Evolutionary conservation across 2,113 vertebrate genomes (phyloP).

Genomic region (Pluvianellus socialis): DNA sequence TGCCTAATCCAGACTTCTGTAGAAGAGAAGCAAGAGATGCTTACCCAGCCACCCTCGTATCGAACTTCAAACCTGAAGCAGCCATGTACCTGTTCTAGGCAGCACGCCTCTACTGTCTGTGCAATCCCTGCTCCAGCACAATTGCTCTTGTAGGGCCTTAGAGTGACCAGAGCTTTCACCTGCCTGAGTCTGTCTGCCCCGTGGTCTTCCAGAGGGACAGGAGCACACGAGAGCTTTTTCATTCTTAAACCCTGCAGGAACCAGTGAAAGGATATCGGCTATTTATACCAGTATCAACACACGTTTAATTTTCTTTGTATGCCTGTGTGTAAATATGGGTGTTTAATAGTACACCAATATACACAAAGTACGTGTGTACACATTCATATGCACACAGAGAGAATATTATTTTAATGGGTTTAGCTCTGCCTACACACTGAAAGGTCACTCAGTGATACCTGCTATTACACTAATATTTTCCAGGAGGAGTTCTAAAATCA

Average conservation of each 20-base stretch:
- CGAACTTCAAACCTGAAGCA: neutral
- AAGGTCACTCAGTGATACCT: slow-evolving; percentile 19
- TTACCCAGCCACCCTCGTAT: neutral
- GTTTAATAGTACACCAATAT: neutral
- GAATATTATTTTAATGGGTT: neutral
- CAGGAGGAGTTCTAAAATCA: neutral
- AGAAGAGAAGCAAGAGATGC: neutral
- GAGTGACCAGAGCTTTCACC: neutral
- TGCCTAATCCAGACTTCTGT: neutral
- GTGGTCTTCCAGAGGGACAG: neutral
- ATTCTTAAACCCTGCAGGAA: neutral
- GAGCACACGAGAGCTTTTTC: neutral
- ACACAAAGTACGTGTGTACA: neutral
- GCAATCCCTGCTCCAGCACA: neutral
- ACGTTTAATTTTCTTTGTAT: neutral
- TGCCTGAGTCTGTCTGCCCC: neutral
- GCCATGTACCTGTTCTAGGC: neutral
- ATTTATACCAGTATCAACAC: neutral
- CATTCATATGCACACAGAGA: neutral
- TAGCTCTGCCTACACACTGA: neutral
- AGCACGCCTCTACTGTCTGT: neutral
- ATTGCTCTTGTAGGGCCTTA: neutral
- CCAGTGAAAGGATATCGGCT: neutral
- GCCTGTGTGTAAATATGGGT: neutral
- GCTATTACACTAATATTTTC: neutral